Evolutionary conservation across 1,140 invertebrate genomes (phyloP), one percentile per base, ranked within the genome.

Genomic region (Pseudomyrmex flavicornis): DNA sequence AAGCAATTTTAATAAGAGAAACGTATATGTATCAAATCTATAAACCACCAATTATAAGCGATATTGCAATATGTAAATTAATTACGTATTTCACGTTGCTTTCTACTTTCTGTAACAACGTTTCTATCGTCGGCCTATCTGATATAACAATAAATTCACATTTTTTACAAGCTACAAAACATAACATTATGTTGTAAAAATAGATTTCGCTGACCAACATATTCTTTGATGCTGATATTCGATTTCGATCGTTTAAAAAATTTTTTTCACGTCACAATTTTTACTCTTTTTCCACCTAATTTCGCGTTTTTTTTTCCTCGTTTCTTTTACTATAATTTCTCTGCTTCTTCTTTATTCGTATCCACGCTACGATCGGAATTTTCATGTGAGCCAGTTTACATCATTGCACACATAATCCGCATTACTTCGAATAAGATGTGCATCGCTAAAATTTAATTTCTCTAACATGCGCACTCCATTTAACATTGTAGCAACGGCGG

Each of bases 71-170:
- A n/a, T 3, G 13, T 44, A 7, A 44, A 54, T 58, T 70, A 69
- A 80, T 80, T 8, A n/a, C 35, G 48, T 26, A n/a, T 61, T 79
- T 79, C 7, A 50, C 12, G 52, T 77, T 52, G 44, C 62, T 77
- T 15, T 72, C 76, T 80, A 72, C 76, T 80, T 80, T 72, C 66
- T 70, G n/a, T 46, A 59, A 52, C 22, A 79, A 59, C 35, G 20
- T 72, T 80, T 59, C 63, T 79, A 79, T 79, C 48, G 8, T 35
- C 76, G 65, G 76, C 48, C 66, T 72, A 35, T 59, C 70, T 70
- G 15, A 79, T 70, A 48, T 79, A 13, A 1, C 0, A 79, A 79
- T 13, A 69, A 58, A 20, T 48, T 59, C n/a, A 35, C n/a, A 44
- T 80, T 59, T 72, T 46, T 58, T 54, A 12, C 20, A 48, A 79